phyloP scores from a whole-genome alignment of 2,113 vertebrate genomes.

The Apistogramma diplotaenia region DNA sequence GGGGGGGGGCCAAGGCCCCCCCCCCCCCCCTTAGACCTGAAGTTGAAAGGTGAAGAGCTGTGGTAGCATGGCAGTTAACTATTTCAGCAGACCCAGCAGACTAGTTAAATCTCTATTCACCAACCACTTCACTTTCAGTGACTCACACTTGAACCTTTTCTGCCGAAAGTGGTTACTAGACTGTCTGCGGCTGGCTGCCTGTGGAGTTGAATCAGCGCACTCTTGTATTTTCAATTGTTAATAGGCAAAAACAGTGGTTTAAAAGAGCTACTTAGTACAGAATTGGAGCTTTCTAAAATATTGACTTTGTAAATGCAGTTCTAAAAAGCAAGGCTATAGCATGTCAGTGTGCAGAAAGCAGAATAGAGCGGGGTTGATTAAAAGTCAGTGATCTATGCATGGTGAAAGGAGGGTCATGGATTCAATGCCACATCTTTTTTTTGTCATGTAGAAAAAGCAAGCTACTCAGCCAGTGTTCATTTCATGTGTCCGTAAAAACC shows the following conservation, averaged over 20 bases:
- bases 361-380: not conserved
- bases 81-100: conserved; percentile 1
- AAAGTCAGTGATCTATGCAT: not conserved
- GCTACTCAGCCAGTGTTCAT: not conserved
- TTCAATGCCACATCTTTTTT: not conserved
- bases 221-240: conserved; percentile 10
- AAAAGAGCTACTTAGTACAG: not conserved
- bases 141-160: conserved; percentile 52
- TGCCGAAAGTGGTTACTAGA: conserved; percentile 54
- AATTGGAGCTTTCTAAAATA: not conserved
- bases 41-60: not conserved
- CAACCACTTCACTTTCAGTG: conserved; percentile 39
- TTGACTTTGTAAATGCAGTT: conserved; percentile 9
- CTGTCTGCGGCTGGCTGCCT: conserved; percentile 40
- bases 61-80: not conserved
- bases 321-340: not conserved
- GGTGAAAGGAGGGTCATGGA: not conserved
- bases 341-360: not conserved
- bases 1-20: no score
- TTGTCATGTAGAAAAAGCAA: not conserved
- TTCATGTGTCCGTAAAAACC: not conserved
- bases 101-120: conserved; percentile 50
- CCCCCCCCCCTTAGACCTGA: not conserved
- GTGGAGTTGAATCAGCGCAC: conserved; percentile 42
- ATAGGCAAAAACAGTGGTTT: not conserved